A percentile compares a stretch with the other conserved stretches of the same genome.
phyloP scores from a whole-genome alignment of 2,888 invertebrate species.

The Drosophila pullipes region DNA sequence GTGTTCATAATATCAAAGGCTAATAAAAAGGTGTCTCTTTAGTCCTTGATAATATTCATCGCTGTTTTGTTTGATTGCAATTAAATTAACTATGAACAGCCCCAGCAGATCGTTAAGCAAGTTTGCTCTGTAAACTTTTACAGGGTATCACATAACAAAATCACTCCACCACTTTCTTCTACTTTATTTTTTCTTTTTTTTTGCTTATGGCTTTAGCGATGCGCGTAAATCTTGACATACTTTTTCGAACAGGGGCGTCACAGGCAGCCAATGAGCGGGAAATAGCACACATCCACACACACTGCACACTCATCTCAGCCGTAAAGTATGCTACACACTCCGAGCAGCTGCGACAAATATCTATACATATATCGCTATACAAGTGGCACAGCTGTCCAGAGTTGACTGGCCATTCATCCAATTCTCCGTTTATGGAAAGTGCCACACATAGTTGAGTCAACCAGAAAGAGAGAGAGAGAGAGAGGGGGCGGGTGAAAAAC shows the following conservation, averaged over 20 bases:
- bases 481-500: not conserved
- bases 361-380: constrained; percentile 40
- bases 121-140: not conserved
- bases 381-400: constrained; percentile 58
- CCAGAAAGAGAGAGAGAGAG: not conserved
- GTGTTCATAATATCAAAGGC: not conserved
- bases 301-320: constrained; percentile 28
- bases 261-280: constrained; percentile 31
- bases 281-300: constrained; percentile 4
- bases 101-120: not conserved
- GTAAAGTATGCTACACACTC: constrained; percentile 60
- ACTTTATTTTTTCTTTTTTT: constrained; percentile 29
- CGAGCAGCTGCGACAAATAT: constrained; percentile 41
- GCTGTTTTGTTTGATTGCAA: not conserved
- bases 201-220: constrained; percentile 71
- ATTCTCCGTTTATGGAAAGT: constrained; percentile 61
- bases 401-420: constrained; percentile 61
- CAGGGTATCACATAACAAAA: constrained; percentile 32
- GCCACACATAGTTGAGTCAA: constrained; percentile 47
- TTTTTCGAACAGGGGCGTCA: constrained; percentile 45
- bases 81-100: not conserved
- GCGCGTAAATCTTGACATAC: constrained; percentile 81
- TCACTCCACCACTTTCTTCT: constrained; percentile 2
- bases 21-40: not conserved
- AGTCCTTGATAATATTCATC: not conserved